Conservation (phyloP, 2,888 invertebrate species). For the Sinopyrophorus schimmeli region DNA sequence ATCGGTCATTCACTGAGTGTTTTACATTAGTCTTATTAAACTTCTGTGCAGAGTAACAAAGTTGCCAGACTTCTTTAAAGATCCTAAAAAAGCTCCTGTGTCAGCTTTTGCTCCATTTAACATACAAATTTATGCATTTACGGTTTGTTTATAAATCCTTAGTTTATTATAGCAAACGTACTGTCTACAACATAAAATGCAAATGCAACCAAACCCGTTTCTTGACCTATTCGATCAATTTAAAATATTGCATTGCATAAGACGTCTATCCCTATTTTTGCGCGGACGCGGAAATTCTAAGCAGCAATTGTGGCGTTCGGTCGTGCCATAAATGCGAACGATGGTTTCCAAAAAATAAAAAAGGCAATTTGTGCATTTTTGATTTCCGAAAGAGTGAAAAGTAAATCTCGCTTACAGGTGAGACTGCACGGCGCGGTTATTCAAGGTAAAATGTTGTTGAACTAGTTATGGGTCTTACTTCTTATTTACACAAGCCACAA, state of each 20-base stretch:
- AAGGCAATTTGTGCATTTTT: neutral
- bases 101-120: neutral
- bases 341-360: too few species aligned
- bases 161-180: neutral
- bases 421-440: constrained; percentile 14
- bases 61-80: too few species aligned
- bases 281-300: too few species aligned
- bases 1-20: too few species aligned
- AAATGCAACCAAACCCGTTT: constrained; percentile 10
- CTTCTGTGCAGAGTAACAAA: too few species aligned
- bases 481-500: neutral
- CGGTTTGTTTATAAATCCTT: constrained; percentile 4
- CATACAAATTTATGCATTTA: neutral
- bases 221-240: constrained; percentile 8
- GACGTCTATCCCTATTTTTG: too few species aligned
- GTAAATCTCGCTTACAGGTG: neutral
- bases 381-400: neutral
- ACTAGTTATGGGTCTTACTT: constrained; percentile 4
- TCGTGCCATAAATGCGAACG: too few species aligned
- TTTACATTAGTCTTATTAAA: too few species aligned
- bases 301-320: too few species aligned
- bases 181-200: constrained; percentile 1
- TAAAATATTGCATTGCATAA: constrained; percentile 12
- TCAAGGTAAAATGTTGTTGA: constrained; percentile 2
- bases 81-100: too few species aligned